These are phyloP conservation scores for Sturmia bella DNA, from an alignment of 2,888 invertebrate genomes.

Conservation along the genomic window DNA sequence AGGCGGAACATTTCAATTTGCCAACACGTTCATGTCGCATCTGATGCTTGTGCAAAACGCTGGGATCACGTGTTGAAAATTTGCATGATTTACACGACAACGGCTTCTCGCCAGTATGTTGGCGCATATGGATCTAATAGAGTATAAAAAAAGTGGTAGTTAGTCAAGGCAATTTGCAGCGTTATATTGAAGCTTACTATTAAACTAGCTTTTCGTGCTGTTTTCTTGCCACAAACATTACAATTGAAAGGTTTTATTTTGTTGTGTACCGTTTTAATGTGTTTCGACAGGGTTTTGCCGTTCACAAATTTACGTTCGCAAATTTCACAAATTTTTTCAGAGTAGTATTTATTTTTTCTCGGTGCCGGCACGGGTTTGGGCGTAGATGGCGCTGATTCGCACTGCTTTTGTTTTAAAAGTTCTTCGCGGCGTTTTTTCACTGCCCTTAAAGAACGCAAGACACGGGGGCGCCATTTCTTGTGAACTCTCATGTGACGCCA, in stretches of 20 bases:
- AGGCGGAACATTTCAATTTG: constrained; percentile 86
- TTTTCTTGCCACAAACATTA: constrained; percentile 88
- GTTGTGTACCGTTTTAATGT: constrained; percentile 88
- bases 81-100: constrained; percentile 87
- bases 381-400: not conserved
- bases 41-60: constrained; percentile 86
- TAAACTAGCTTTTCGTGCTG: constrained; percentile 87
- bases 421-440: constrained; percentile 73
- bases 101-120: constrained; percentile 91
- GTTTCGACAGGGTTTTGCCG: constrained; percentile 86
- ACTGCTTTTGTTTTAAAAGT: constrained; percentile 21
- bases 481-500: constrained; percentile 86
- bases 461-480: constrained; percentile 79
- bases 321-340: constrained; percentile 86
- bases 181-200: constrained; percentile 79
- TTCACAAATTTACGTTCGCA: constrained; percentile 87
- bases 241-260: constrained; percentile 89
- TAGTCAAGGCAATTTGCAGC: no score
- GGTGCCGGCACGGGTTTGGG: constrained; percentile 50
- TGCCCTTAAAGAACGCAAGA: constrained; percentile 76
- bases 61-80: constrained; percentile 89
- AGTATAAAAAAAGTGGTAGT: no score
- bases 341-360: constrained; percentile 82
- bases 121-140: constrained; percentile 86
- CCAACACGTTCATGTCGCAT: constrained; percentile 84